Evolutionary conservation across 2,888 invertebrate species (phyloP).

Genomic region (Willowsia nigromaculata): DNA sequence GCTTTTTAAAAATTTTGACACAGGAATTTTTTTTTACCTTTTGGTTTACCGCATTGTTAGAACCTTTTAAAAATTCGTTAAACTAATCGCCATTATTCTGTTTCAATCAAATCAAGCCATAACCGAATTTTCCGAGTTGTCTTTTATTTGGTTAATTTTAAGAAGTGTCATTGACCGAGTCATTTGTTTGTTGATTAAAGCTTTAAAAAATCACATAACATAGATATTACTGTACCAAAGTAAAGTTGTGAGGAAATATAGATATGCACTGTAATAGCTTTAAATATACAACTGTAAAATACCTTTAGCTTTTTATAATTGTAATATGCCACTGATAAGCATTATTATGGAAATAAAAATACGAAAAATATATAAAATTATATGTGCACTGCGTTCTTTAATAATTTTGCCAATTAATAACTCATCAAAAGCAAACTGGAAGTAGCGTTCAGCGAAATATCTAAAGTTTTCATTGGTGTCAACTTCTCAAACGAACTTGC

Average conservation of each 20-base stretch:
- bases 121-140: not conserved
- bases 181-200: not conserved
- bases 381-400: not conserved
- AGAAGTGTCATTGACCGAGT: not conserved
- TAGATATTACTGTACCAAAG: constrained; percentile 8
- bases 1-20: not conserved
- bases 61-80: too few species aligned
- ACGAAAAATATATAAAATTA: not conserved
- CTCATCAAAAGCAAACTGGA: constrained; percentile 19
- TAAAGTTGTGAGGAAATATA: not conserved
- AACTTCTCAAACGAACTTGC: constrained; percentile 4
- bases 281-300: not conserved
- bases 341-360: constrained; percentile 33
- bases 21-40: too few species aligned
- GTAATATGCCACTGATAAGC: not conserved
- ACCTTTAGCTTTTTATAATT: constrained; percentile 50
- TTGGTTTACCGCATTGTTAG: too few species aligned
- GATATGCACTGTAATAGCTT: not conserved
- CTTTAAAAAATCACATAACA: not conserved
- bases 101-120: too few species aligned
- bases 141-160: not conserved
- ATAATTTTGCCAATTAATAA: not conserved
- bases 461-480: constrained; percentile 18
- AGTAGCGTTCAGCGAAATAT: constrained; percentile 6
- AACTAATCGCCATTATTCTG: not conserved